Conservation (phyloP, 2,113 vertebrate genomes). For the Eolophus roseicapilla region DNA sequence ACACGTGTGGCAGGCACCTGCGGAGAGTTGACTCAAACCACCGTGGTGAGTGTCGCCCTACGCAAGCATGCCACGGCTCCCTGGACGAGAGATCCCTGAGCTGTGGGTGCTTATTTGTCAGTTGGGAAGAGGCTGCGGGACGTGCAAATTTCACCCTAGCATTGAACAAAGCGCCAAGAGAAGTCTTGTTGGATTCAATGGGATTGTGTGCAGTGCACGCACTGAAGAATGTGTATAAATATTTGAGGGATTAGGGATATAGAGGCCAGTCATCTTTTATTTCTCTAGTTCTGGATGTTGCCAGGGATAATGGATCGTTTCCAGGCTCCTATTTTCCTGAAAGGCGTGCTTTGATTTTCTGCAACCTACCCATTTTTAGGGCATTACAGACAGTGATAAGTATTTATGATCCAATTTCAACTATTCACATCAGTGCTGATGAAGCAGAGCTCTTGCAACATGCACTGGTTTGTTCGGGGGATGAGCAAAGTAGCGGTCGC, state of each 20-base stretch:
- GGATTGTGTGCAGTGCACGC: rapidly evolving
- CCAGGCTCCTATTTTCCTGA: neutral
- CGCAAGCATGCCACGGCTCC: rapidly evolving
- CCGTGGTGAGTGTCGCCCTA: rapidly evolving
- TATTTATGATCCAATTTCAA: neutral
- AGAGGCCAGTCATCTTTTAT: neutral
- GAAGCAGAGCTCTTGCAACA: neutral
- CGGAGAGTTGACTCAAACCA: no score
- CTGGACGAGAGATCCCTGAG: rapidly evolving
- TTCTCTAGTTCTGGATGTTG: neutral
- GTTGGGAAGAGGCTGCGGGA: neutral
- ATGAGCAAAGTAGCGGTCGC: rapidly evolving
- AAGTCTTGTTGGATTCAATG: rapidly evolving
- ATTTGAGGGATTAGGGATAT: neutral
- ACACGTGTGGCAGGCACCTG: neutral
- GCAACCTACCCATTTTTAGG: neutral
- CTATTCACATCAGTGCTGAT: neutral
- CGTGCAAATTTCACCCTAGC: rapidly evolving
- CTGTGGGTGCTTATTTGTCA: rapidly evolving
- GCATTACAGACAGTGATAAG: neutral
- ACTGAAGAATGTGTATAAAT: neutral
- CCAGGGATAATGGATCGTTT: neutral
- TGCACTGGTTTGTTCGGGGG: rapidly evolving
- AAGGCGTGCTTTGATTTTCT: neutral
- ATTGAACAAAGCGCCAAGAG: rapidly evolving